These are phyloP conservation scores for Oncorhynchus keta DNA, from an alignment of 2,113 vertebrate genomes.

Conservation along the genomic window DNA sequence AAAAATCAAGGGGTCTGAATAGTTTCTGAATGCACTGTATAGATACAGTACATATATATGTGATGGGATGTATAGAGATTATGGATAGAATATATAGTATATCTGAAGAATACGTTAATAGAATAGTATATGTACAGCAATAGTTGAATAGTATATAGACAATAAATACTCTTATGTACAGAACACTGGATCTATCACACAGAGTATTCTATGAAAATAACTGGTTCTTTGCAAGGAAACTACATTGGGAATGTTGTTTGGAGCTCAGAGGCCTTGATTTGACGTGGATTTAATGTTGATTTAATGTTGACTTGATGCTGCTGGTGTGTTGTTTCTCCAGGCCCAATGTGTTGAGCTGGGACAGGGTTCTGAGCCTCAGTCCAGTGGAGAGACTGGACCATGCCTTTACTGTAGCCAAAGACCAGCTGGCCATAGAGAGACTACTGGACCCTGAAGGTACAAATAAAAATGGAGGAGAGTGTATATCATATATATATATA, in stretches of 20 bases:
- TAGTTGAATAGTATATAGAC: slow-evolving; percentile 5
- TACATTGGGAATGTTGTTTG: too few species aligned
- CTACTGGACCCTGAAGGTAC: slow-evolving; percentile 95
- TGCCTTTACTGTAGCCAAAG: slow-evolving; percentile 88
- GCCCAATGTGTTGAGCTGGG: slow-evolving; percentile 88
- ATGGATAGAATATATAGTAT: too few species aligned
- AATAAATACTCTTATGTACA: neutral
- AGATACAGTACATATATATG: too few species aligned
- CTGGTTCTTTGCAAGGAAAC: too few species aligned
- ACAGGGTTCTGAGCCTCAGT: slow-evolving; percentile 77
- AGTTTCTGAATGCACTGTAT: too few species aligned
- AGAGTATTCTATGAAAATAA: too few species aligned
- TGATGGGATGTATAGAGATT: too few species aligned
- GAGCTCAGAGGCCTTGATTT: too few species aligned
- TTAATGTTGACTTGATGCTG: neutral
- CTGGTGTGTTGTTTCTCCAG: slow-evolving; percentile 65
- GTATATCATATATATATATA: too few species aligned
- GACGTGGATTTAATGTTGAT: neutral
- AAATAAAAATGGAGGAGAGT: neutral
- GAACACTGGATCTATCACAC: neutral
- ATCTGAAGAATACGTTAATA: too few species aligned
- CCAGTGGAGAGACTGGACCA: slow-evolving; percentile 86
- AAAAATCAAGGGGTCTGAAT: too few species aligned
- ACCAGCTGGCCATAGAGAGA: slow-evolving; percentile 87
- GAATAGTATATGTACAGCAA: too few species aligned